phyloP scores from a whole-genome alignment of 1,140 invertebrate species.

The Sminthurides bifidus region DNA sequence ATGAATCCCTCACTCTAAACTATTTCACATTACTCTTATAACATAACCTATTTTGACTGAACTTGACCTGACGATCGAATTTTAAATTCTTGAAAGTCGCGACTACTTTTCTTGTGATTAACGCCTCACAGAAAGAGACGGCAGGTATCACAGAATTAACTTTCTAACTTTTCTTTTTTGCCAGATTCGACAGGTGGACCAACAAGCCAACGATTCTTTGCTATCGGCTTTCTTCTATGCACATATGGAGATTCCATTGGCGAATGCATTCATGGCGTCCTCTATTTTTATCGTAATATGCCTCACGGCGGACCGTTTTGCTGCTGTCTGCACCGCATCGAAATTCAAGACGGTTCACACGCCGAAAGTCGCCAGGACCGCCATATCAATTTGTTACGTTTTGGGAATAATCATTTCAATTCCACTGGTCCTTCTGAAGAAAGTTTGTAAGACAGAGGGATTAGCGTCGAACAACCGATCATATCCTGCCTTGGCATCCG shows the following conservation, averaged over 20 bases:
- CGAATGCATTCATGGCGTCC: conserved; percentile 40
- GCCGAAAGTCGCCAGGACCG: conserved; percentile 33
- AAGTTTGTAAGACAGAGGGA: conserved; percentile 16
- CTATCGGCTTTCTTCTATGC: conserved; percentile 33
- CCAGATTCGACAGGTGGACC: conserved; percentile 21
- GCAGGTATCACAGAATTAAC: neutral
- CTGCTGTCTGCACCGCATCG: conserved; percentile 38
- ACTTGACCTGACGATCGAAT: too few relatives aligned
- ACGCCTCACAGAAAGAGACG: neutral
- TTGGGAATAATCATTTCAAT: conserved; percentile 36
- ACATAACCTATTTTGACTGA: too few relatives aligned
- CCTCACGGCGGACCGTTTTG: conserved; percentile 40
- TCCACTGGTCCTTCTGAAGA: conserved; percentile 36
- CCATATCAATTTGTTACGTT: conserved; percentile 35
- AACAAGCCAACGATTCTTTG: conserved; percentile 18
- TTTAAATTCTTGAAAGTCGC: too few relatives aligned
- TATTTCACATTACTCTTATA: too few relatives aligned
- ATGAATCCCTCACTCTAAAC: too few relatives aligned
- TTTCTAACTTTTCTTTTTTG: conserved; percentile 11
- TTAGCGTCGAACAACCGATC: neutral
- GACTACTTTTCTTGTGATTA: neutral
- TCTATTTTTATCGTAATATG: conserved; percentile 40
- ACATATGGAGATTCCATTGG: conserved; percentile 37
- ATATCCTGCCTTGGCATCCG: too few relatives aligned
- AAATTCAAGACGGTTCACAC: conserved; percentile 38